Evolutionary conservation across 2,888 invertebrate species (phyloP), one percentile per base, ranked within the genome.

Genomic region (Heteromurus nitidus): DNA sequence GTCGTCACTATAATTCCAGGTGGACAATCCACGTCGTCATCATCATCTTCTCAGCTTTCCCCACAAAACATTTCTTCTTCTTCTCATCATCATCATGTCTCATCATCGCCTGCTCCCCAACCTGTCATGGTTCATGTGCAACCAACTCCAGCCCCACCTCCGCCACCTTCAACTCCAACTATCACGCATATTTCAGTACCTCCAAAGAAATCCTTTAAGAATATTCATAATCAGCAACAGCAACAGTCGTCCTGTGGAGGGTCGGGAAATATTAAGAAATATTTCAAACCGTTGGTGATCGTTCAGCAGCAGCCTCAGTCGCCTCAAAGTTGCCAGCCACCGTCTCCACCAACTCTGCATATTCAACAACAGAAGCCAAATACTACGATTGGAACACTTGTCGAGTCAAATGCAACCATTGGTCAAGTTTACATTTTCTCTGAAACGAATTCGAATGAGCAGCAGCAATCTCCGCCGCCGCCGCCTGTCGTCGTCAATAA

Each of bases 221-320:
- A 74, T 30, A 68, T 74, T 50, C 47, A 47, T 3, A 76, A 82
- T 72, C 44, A 60, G 16, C 18, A 65, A 18, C 58, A 22, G 7
- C 44, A 60, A n/a, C 18, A 65, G n/a, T 55, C 30, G 7, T n/a
- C 73, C 20, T 3, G 53, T 22, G 65, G 55, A 47, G 67, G 73
- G 11, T 58, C 68, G 3, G 42, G 30, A 18, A 79, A 75, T 47
- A 83, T 83, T 9, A 83, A 60, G 24, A 74, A 74, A 47, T 83
- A 83, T 36, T 83, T 83, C 44, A 80, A 83, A 26, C 82, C 82
- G 5, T 62, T 82, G 69, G 80, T 75, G 7, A 65, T 75, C 13
- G 65, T 74, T 42, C 76, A 76, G n/a, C 82, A 82, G 31, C 60
- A 80, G 42, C 68, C 50, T 11, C 42, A 50, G 7, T 58, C 47